A percentile compares a stretch with the other conserved stretches of the same genome.
Evolutionary conservation across 2,888 invertebrate species (phyloP).

Genomic region (Leucophenga maculata): DNA sequence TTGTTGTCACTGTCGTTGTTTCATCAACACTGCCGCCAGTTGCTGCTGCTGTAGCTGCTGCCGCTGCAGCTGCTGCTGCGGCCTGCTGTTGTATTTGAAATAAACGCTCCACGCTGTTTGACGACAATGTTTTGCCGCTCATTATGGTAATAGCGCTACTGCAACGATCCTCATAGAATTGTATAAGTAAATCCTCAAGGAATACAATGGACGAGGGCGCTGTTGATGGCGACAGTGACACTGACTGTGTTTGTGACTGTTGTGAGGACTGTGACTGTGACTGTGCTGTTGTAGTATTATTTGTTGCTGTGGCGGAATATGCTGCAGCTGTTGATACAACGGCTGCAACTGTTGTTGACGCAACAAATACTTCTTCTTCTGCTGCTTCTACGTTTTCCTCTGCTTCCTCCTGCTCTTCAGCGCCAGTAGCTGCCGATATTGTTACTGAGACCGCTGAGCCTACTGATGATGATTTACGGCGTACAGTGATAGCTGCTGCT

Average conservation of each 20-base stretch:
- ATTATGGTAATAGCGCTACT: constrained; percentile 64
- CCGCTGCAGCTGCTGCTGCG: constrained; percentile 30
- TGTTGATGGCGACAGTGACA: constrained; percentile 16
- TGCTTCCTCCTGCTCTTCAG: constrained; percentile 26
- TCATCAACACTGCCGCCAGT: constrained; percentile 41
- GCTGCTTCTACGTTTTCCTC: constrained; percentile 12
- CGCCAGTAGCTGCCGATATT: constrained; percentile 24
- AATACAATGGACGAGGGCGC: constrained; percentile 52
- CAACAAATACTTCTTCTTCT: not conserved
- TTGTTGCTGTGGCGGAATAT: constrained; percentile 47
- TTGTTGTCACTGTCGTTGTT: not conserved
- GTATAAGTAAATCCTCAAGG: constrained; percentile 69
- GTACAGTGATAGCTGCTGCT: constrained; percentile 28
- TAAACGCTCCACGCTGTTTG: constrained; percentile 41
- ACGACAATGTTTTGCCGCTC: constrained; percentile 50
- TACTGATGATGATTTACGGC: constrained; percentile 27
- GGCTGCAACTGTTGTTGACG: constrained; percentile 26
- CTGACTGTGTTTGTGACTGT: no score
- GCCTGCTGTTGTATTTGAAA: constrained; percentile 28
- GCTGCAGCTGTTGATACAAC: constrained; percentile 49
- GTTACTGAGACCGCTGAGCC: constrained; percentile 38
- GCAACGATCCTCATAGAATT: constrained; percentile 70
- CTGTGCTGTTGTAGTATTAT: not conserved
- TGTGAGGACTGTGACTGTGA: not conserved
- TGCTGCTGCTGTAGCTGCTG: constrained; percentile 29